phyloP scores from a whole-genome alignment of 2,888 invertebrate species.

The Megaustenia siamemsis region DNA sequence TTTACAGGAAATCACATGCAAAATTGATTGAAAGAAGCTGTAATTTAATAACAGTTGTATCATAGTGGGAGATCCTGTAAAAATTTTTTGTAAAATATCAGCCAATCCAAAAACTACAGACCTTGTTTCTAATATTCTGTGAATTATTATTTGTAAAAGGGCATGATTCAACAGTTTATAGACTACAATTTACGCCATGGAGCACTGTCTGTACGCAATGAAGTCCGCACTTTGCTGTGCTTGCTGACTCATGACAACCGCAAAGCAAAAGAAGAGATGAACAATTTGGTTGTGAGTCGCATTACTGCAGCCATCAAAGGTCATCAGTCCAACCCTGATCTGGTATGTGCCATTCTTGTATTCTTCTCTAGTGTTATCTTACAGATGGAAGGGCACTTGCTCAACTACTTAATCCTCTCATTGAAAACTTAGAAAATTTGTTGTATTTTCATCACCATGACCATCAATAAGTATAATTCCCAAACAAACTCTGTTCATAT shows the following conservation, averaged over 20 bases:
- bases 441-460: too few relatives aligned
- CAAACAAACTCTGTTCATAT: too few relatives aligned
- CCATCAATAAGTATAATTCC: too few relatives aligned
- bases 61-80: too few relatives aligned
- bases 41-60: too few relatives aligned
- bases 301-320: constrained; percentile 84
- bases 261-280: constrained; percentile 90
- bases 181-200: constrained; percentile 94
- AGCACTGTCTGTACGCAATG: constrained; percentile 87
- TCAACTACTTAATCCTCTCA: too few relatives aligned
- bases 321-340: constrained; percentile 84
- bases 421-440: too few relatives aligned
- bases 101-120: background rate
- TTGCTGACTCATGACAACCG: constrained; percentile 92
- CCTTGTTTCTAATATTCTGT: background rate
- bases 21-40: too few relatives aligned
- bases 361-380: background rate
- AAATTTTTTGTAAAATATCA: too few relatives aligned
- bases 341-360: constrained; percentile 76
- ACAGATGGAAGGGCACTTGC: too few relatives aligned
- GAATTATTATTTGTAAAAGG: constrained; percentile 79
- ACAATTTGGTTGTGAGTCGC: constrained; percentile 89
- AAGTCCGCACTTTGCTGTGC: constrained; percentile 92
- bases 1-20: too few relatives aligned
- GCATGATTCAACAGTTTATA: constrained; percentile 92